Evolutionary conservation across 2,888 invertebrate species (phyloP).

Genomic region (Agrochola lychnidis): DNA sequence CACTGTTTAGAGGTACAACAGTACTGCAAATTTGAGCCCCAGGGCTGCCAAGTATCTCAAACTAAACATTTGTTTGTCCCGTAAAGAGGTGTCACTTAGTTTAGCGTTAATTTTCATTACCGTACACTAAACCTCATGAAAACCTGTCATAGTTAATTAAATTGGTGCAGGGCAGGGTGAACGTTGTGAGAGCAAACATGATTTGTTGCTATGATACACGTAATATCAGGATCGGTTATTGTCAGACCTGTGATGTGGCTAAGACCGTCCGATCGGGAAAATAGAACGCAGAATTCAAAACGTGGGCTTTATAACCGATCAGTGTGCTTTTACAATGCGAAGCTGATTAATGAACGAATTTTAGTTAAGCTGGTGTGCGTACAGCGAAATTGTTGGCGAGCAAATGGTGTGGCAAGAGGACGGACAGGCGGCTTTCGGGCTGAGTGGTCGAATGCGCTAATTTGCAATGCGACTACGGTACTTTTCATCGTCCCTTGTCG

Average conservation of each 20-base stretch:
- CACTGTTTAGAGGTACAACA: constrained; percentile 52
- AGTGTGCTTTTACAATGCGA: constrained; percentile 60
- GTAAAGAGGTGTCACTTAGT: constrained; percentile 45
- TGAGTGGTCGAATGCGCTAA: constrained; percentile 82
- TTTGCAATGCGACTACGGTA: constrained; percentile 80
- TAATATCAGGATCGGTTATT: constrained; percentile 23
- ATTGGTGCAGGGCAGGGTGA: constrained; percentile 22
- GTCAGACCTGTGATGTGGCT: constrained; percentile 8
- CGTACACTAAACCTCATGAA: constrained; percentile 44
- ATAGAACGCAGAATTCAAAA: constrained; percentile 56
- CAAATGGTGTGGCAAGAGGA: constrained; percentile 80
- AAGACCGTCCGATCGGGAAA: constrained; percentile 27
- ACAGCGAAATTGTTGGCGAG: constrained; percentile 70
- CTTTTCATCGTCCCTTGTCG: constrained; percentile 76
- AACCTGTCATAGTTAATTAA: constrained; percentile 53
- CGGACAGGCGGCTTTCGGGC: constrained; percentile 77
- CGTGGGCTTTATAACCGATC: constrained; percentile 49
- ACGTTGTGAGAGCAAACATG: constrained; percentile 29
- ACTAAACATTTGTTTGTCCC: constrained; percentile 38
- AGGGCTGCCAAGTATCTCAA: constrained; percentile 40
- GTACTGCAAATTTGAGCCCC: constrained; percentile 35
- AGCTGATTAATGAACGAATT: constrained; percentile 66
- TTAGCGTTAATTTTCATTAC: constrained; percentile 40
- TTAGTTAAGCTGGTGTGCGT: constrained; percentile 64
- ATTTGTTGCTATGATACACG: constrained; percentile 30